These are phyloP conservation scores for Apamea epomidion DNA, from an alignment of 2,888 invertebrate species.

Conservation along the genomic window DNA sequence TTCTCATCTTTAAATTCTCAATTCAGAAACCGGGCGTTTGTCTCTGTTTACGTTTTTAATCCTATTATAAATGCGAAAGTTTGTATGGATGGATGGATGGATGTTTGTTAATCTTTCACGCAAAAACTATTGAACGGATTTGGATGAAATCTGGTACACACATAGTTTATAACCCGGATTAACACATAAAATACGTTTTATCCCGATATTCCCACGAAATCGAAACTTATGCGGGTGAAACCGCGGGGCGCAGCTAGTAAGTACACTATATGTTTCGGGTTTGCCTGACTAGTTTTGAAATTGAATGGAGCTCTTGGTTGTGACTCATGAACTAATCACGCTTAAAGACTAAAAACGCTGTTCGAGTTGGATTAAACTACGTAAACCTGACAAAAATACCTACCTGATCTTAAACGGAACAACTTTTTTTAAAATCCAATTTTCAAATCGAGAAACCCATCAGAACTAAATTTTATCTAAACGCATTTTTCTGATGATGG, in stretches of 20 bases:
- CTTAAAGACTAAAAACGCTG: not conserved
- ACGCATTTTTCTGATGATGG: not conserved
- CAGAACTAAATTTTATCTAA: not conserved
- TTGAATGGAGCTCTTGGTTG: not conserved
- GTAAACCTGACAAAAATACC: not conserved
- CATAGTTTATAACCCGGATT: no score
- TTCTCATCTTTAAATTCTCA: not conserved
- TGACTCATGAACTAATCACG: not conserved
- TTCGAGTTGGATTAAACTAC: not conserved
- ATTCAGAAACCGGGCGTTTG: not conserved
- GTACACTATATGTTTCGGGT: not conserved
- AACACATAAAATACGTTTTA: no score
- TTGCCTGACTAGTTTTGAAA: no score
- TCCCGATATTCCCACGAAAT: no score
- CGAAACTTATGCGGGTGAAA: no score
- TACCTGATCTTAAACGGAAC: not conserved
- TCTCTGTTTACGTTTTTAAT: not conserved
- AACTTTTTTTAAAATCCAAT: not conserved
- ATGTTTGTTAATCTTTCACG: no score
- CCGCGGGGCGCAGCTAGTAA: no score
- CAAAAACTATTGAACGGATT: no score
- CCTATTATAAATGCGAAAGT: no score
- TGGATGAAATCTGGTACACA: no score
- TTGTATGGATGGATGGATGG: no score
- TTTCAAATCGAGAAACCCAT: not conserved